Base-by-base conservation (phyloP, 2,888 invertebrate species). In the Dyspetes luteomarginatus region DNA sequence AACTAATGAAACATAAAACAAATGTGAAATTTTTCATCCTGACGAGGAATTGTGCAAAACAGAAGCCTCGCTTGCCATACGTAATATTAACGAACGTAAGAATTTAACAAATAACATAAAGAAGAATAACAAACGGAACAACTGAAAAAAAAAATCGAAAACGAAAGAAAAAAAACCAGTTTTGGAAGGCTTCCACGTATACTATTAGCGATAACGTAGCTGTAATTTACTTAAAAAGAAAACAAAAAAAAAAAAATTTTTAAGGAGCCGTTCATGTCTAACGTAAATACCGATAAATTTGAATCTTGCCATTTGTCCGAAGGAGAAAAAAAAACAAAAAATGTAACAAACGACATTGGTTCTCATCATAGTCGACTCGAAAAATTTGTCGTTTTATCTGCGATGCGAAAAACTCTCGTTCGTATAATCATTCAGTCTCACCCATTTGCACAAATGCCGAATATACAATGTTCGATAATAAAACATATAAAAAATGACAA, bases 51-150 rank as follows among this genome's bases (percentile, higher is more conserved):
- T 85, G 84, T 43, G 52, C 12, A 83, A 86, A 86, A 84, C 83
- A 82, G 84, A 84, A 85, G 85, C 87, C 88, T 88, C 87, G 87
- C 88, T 89, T 88, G 87, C 87, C 88, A 89, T 86, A 87, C 62
- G 24, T 85, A 88, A 87, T 86, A 85, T 81, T 87, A 88, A 76
- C 48, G 58, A 77, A 64, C 45, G 52, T 67, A 41, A 68, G 60
- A 55, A 56, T 45, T 64, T 48, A 24, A 78, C n/a, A 30, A 68
- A 45, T 36, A 69, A 55, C 7, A 50, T 67, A 45, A 22, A 30
- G 26, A 55, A n/a, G 41, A 68, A 5, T 12, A 41, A 68, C 0
- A 64, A 28, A 28, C 15, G 12, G 15, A 36, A 58, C n/a, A 50
- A 78, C 24, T 17, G 43, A 64, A 72, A 43, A 1, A 24, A 56